These are phyloP conservation scores for Hypotaenidia philippensis DNA, from an alignment of 2,797 vertebrate species.

Conservation along the genomic window DNA sequence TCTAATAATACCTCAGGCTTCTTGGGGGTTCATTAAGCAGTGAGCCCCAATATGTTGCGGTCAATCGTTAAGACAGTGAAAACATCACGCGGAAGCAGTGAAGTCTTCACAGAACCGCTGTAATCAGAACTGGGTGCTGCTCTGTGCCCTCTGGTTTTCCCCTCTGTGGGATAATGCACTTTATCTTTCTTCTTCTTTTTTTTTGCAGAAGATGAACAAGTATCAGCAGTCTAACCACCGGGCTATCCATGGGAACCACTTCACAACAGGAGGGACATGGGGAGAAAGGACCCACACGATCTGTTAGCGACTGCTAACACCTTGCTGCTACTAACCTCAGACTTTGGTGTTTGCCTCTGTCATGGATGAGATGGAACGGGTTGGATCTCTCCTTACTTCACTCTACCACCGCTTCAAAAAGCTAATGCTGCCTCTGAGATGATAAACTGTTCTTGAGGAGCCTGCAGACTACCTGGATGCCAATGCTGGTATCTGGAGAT, in stretches of 20 bases:
- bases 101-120: neutral
- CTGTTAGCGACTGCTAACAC: conserved; percentile 28
- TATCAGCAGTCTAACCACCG: conserved; percentile 90
- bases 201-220: conserved; percentile 91
- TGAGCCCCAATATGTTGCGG: neutral
- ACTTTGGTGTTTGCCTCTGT: neutral
- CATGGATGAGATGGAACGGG: neutral
- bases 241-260: neutral
- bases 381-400: conserved; percentile 15
- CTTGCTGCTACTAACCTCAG: conserved; percentile 67
- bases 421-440: neutral
- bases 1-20: neutral
- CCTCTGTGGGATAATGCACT: neutral
- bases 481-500: neutral
- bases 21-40: neutral
- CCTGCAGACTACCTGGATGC: neutral
- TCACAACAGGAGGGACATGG: neutral
- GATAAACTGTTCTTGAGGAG: neutral
- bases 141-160: neutral
- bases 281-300: conserved; percentile 5
- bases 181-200: conserved; percentile 47
- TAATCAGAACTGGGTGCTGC: neutral
- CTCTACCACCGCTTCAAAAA: neutral
- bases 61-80: neutral
- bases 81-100: neutral